These are phyloP conservation scores for Sylvilagus floridanus DNA, from an alignment of 2,797 vertebrate species.

Conservation along the genomic window DNA sequence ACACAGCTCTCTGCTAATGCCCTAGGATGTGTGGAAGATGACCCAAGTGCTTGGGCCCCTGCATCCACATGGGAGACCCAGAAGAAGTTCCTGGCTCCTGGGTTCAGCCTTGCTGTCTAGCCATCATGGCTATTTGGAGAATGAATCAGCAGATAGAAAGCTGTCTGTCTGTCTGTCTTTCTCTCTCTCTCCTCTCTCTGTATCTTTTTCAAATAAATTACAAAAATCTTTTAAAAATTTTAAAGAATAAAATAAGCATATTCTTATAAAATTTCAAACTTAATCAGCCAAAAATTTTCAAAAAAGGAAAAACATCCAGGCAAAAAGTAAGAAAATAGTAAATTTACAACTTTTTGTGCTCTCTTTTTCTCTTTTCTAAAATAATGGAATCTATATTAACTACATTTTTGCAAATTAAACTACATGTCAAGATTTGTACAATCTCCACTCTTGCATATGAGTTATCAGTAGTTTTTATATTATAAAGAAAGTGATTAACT, in stretches of 20 bases:
- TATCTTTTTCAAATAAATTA: too few species aligned
- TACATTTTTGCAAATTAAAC: not conserved
- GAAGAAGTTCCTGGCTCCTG: too few species aligned
- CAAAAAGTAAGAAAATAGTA: conserved; percentile 44
- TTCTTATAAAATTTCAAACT: not conserved
- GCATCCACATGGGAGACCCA: too few species aligned
- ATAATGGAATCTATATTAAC: not conserved
- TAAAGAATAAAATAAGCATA: not conserved
- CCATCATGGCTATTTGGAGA: too few species aligned
- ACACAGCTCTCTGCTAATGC: too few species aligned
- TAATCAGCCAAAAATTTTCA: not conserved
- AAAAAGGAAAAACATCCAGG: not conserved
- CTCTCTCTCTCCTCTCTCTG: too few species aligned
- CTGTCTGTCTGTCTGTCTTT: too few species aligned
- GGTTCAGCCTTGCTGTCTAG: too few species aligned
- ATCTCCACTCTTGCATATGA: not conserved
- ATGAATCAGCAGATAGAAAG: too few species aligned
- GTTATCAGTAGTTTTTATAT: not conserved
- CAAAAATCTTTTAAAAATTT: too few species aligned
- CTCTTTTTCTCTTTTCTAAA: not conserved
- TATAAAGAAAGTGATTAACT: not conserved
- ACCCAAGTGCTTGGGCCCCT: too few species aligned
- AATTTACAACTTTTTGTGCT: not conserved
- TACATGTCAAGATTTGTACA: not conserved
- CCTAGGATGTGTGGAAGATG: too few species aligned